Evolutionary conservation across 2,113 vertebrate genomes (phyloP).

Genomic region (Oxygymnocypris stewartii): DNA sequence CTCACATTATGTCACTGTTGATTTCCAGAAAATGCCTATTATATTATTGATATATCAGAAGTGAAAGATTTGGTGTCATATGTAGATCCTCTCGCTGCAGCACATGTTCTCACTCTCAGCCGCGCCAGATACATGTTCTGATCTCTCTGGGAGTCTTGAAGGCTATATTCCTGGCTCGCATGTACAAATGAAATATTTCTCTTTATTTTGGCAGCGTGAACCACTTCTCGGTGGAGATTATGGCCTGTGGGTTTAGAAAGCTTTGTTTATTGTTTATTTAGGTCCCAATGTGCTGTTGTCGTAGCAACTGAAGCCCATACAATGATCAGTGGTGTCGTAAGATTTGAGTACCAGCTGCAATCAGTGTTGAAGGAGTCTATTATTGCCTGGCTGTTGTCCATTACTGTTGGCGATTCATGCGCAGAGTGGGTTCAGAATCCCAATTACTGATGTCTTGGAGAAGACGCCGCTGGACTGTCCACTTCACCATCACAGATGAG

Average conservation of each 20-base stretch:
- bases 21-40: slow-evolving; percentile 14
- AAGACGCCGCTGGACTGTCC: not conserved
- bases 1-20: slow-evolving; percentile 9
- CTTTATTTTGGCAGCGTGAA: slow-evolving; percentile 14
- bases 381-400: slow-evolving; percentile 37
- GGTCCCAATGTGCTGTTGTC: slow-evolving; percentile 37
- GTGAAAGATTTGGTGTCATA: not conserved
- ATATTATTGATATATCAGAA: not conserved
- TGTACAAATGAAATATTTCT: slow-evolving; percentile 16
- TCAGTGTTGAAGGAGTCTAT: slow-evolving; percentile 37
- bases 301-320: slow-evolving; percentile 35
- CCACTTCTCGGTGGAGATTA: slow-evolving; percentile 9
- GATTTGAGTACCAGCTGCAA: slow-evolving; percentile 36
- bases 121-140: not conserved
- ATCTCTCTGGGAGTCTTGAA: not conserved
- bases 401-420: slow-evolving; percentile 25
- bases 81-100: not conserved
- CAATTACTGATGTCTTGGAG: slow-evolving; percentile 23
- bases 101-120: not conserved
- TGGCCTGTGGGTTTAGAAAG: slow-evolving; percentile 35
- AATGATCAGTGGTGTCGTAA: not conserved
- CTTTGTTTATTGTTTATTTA: slow-evolving; percentile 44
- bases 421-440: slow-evolving; percentile 34
- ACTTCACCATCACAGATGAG: slow-evolving; percentile 11
- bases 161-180: not conserved